Percentiles rank a stretch among this genome's conserved stretches.
Evolutionary conservation across 1,140 invertebrate species (phyloP).

Genomic region (Bombus superbus): DNA sequence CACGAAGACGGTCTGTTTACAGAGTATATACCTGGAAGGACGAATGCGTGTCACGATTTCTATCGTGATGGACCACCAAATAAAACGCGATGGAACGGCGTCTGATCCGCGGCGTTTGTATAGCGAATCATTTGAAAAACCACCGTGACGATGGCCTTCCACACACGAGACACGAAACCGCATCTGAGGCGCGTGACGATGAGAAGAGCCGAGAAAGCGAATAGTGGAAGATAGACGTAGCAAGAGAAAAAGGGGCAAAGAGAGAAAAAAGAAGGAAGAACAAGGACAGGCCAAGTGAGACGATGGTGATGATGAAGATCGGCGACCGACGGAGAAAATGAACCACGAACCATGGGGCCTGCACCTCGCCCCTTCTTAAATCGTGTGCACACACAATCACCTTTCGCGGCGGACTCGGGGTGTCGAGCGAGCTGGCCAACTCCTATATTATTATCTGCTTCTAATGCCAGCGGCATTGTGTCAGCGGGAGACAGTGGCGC

Average conservation of each 20-base stretch:
- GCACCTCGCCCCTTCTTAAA: constrained; percentile 32
- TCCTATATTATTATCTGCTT: constrained; percentile 61
- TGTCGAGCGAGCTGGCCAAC: constrained; percentile 48
- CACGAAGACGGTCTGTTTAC: constrained; percentile 18
- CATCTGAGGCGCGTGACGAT: constrained; percentile 57
- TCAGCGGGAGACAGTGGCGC: constrained; percentile 45
- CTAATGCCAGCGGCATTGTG: constrained; percentile 55
- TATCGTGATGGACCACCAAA: constrained; percentile 38
- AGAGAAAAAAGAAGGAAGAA: background rate
- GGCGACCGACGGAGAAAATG: constrained; percentile 23
- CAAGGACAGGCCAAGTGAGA: constrained; percentile 17
- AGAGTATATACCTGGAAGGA: constrained; percentile 1
- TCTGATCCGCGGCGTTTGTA: constrained; percentile 49
- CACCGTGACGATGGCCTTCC: constrained; percentile 57
- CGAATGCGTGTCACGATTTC: background rate
- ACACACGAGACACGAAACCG: constrained; percentile 57
- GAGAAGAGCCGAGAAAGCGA: constrained; percentile 51
- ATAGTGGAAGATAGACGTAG: background rate
- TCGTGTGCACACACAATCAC: constrained; percentile 34
- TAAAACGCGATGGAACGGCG: constrained; percentile 34
- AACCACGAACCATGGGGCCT: constrained; percentile 2
- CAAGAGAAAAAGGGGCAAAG: background rate
- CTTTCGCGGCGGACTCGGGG: constrained; percentile 33
- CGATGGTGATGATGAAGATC: constrained; percentile 11
- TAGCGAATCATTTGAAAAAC: constrained; percentile 59